These are phyloP conservation scores for Euschistus heros DNA, from an alignment of 1,140 invertebrate genomes.

Conservation along the genomic window DNA sequence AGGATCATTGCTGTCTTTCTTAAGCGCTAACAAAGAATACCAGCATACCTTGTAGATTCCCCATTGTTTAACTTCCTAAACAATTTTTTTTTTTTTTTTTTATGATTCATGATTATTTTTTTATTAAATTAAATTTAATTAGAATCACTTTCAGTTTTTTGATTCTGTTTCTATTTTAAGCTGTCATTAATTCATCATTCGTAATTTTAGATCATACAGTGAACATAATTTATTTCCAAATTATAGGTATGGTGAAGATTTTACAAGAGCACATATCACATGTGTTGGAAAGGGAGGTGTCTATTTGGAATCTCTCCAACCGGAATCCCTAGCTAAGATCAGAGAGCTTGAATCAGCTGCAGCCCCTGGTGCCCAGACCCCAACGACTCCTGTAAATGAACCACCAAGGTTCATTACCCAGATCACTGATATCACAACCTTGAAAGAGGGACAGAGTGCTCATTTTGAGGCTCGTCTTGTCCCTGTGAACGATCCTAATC, in stretches of 20 bases:
- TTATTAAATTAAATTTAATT: neutral
- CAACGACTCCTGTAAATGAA: constrained; percentile 55
- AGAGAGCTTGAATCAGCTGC: constrained; percentile 63
- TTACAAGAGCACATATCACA: constrained; percentile 67
- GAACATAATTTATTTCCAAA: constrained; percentile 11
- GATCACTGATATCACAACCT: constrained; percentile 63
- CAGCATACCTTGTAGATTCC: too few species aligned
- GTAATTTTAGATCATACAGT: too few species aligned
- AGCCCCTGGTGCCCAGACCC: constrained; percentile 47
- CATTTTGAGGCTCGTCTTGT: constrained; percentile 87
- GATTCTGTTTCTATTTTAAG: neutral
- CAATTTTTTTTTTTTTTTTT: too few species aligned
- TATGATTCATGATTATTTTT: too few species aligned
- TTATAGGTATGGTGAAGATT: constrained; percentile 69
- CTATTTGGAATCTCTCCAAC: constrained; percentile 86
- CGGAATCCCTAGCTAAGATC: constrained; percentile 82
- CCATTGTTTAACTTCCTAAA: too few species aligned
- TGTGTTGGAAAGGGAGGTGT: constrained; percentile 80
- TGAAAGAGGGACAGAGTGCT: constrained; percentile 86
- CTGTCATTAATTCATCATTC: too few species aligned
- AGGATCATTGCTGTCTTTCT: too few species aligned
- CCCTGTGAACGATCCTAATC: constrained; percentile 82
- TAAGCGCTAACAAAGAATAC: too few species aligned
- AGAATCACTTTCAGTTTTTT: neutral
- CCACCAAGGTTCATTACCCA: constrained; percentile 86